Evolutionary conservation across 2,113 vertebrate genomes (phyloP).

Genomic region (Rhinopomastus cyanomelas): DNA sequence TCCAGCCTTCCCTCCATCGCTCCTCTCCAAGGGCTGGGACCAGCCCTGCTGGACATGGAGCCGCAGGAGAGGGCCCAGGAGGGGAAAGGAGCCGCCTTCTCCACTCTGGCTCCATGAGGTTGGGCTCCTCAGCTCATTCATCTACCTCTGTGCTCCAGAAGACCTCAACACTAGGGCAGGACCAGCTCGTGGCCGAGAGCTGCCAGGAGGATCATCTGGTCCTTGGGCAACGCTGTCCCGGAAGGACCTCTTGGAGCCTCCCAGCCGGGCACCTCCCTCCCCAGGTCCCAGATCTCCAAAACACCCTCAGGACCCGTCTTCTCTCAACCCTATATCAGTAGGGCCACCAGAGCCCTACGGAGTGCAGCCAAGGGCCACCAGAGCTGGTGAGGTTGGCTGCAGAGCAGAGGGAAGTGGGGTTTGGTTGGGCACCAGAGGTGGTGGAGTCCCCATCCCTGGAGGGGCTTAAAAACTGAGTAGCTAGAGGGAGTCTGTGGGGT

Average conservation of each 20-base stretch:
- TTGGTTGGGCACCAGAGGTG: too few relatives aligned
- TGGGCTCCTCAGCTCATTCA: background rate
- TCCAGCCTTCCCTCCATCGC: background rate
- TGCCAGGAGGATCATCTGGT: background rate
- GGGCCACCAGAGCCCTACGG: too few relatives aligned
- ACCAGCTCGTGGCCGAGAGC: rapidly evolving
- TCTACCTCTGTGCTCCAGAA: background rate
- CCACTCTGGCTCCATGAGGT: background rate
- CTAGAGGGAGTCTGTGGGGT: too few relatives aligned
- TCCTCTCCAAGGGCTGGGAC: background rate
- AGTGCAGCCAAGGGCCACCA: background rate
- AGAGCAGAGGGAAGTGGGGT: background rate
- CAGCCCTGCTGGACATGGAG: background rate
- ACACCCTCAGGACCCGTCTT: background rate
- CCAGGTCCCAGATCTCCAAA: background rate
- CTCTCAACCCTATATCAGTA: background rate
- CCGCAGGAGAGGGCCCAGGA: background rate
- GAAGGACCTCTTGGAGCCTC: background rate
- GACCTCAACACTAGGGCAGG: background rate
- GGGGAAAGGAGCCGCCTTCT: background rate
- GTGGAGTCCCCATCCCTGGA: too few relatives aligned
- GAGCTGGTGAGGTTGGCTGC: background rate
- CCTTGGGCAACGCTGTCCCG: background rate
- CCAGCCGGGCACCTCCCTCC: background rate
- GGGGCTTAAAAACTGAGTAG: too few relatives aligned